Conservation (phyloP, 2,888 invertebrate species). For the Cheilosia soror region DNA sequence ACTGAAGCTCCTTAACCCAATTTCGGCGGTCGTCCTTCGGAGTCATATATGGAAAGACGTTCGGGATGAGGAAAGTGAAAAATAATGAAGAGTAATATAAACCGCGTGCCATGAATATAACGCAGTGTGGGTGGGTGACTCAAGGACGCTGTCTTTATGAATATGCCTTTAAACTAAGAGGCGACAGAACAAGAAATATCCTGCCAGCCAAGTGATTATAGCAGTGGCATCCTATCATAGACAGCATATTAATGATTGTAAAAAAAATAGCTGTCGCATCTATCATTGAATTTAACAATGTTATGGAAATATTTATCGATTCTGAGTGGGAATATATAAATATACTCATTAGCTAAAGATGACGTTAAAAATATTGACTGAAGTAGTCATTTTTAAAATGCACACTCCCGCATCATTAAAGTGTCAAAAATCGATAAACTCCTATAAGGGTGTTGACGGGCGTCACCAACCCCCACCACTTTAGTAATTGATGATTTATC, state of each 20-base stretch:
- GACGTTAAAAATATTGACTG: conserved; percentile 3
- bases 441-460: not conserved
- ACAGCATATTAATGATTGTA: conserved; percentile 41
- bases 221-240: conserved; percentile 39
- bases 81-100: conserved; percentile 68
- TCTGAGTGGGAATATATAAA: too few relatives aligned
- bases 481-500: conserved; percentile 44
- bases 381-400: not conserved
- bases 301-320: conserved; percentile 32
- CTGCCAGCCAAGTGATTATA: conserved; percentile 51
- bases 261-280: conserved; percentile 54
- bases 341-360: not conserved
- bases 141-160: not conserved
- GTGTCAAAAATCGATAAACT: not conserved
- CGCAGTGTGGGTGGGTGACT: conserved; percentile 5
- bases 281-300: conserved; percentile 44
- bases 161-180: not conserved
- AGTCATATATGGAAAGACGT: conserved; percentile 4
- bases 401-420: conserved; percentile 8
- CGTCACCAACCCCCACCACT: not conserved
- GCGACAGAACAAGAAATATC: not conserved
- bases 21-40: conserved; percentile 45
- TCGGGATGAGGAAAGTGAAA: conserved; percentile 44
- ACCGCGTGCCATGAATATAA: conserved; percentile 69
- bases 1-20: conserved; percentile 57